Evolutionary conservation across 2,888 invertebrate genomes (phyloP).

Genomic region (Rhimphoctona megacephalus): DNA sequence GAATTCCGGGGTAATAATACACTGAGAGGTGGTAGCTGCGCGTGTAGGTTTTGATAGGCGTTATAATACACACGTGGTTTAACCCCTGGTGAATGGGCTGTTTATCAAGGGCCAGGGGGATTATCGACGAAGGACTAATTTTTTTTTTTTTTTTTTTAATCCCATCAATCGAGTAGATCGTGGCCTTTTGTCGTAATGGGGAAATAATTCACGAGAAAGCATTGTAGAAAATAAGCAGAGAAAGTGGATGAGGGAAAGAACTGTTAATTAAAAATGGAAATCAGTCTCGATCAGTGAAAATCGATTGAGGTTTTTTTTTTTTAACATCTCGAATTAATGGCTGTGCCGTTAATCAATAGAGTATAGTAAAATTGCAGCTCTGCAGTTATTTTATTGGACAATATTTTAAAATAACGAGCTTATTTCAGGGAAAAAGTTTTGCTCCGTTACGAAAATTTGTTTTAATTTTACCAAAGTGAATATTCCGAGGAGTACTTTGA

Average conservation of each 20-base stretch:
- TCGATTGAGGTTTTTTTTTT: neutral
- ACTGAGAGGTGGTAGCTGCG: conserved; percentile 5
- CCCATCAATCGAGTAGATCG: neutral
- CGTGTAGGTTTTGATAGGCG: conserved; percentile 11
- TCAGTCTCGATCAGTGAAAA: neutral
- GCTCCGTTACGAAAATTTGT: neutral
- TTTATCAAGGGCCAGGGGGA: conserved; percentile 2
- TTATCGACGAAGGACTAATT: conserved; percentile 9
- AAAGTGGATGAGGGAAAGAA: neutral
- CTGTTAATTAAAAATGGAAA: conserved; percentile 10
- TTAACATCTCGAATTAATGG: neutral
- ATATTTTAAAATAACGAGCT: neutral
- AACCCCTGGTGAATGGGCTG: neutral
- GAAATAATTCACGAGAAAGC: neutral
- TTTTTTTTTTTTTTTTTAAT: neutral
- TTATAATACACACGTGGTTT: conserved; percentile 16
- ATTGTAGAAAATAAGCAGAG: neutral
- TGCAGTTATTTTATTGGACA: too few species aligned
- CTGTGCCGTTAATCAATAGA: neutral
- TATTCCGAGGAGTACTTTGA: too few species aligned
- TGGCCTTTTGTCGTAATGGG: neutral
- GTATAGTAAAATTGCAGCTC: neutral
- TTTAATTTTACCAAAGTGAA: too few species aligned
- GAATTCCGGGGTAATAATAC: conserved; percentile 11
- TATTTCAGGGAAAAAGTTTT: neutral